A percentile compares a stretch with the other conserved stretches of the same genome.
Conservation (phyloP, 2,113 vertebrate species). For the Piliocolobus tephrosceles region DNA sequence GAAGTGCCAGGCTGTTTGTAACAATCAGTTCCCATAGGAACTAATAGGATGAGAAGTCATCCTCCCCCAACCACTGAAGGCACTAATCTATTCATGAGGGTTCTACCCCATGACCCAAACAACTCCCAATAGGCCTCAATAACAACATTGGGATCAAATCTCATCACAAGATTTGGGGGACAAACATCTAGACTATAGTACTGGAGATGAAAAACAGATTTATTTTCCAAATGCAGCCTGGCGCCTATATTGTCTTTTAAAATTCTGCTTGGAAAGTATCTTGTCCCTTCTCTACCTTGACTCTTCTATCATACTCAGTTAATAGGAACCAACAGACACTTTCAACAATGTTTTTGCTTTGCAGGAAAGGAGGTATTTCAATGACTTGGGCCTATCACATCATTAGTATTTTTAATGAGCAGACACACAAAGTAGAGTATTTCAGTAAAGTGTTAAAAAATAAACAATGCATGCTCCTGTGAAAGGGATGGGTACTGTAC, state of each 20-base stretch:
- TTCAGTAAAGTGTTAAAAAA: neutral
- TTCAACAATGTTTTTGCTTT: neutral
- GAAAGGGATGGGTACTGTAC: neutral
- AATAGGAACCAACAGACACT: neutral
- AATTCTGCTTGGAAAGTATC: neutral
- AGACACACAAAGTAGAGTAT: neutral
- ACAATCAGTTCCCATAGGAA: neutral
- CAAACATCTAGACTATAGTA: neutral
- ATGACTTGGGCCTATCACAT: neutral
- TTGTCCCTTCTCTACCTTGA: neutral
- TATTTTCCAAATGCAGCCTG: neutral
- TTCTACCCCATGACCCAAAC: neutral
- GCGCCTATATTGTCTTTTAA: neutral
- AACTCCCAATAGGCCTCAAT: neutral
- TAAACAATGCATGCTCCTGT: neutral
- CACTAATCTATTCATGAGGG: neutral
- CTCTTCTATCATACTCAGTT: neutral
- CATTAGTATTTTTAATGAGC: neutral
- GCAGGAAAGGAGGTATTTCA: neutral
- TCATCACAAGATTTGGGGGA: neutral
- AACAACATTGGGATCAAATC: neutral
- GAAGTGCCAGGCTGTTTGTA: neutral
- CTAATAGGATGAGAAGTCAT: neutral
- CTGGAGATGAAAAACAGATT: neutral
- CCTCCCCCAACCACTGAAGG: neutral